Evolutionary conservation across 2,888 invertebrate genomes (phyloP), one percentile per base, ranked within the genome.

Genomic region (Cotesia congregata): DNA sequence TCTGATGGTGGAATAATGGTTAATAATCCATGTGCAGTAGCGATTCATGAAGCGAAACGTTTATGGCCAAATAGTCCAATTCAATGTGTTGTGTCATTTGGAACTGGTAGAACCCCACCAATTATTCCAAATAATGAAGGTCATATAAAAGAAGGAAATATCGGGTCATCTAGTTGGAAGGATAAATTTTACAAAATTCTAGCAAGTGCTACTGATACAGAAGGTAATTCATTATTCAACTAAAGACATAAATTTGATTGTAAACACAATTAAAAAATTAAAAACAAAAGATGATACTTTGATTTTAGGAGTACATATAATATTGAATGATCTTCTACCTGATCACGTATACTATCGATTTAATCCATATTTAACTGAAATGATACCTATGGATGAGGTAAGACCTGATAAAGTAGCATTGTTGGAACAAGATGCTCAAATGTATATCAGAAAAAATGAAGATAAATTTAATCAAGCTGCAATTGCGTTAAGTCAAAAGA

Each of bases 11-110:
- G 97, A 40, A 93, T 97, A 83, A 90, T 96, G 88, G 94, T 94
- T 9, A 97, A 97, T 90, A 98, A 97, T 90, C 97, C 97, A 0
- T 94, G 96, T 9, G 96, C 95, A 1, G 93, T 97, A 6, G 98
- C 95, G 0, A 91, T 97, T 65, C 97, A 97, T 87, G 98, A 98
- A 90, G 95, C 96, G 0, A 93, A 93, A 82, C 91, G 94, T 59
- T 89, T 98, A 67, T 98, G 95, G 95, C 97, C 97, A 0, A 91
- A 93, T 62, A 92, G 91, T 77, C 91, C 92, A 0, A 91, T 97
- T 67, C 94, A 94, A 81, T 95, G 96, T 84, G 93, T 98, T 0
- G 92, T 98, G 67, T 97, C 96, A 0, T 92, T 96, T 72, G 97
- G 97, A 60, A 97, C 96, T 2, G 94, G 94, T 38, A 91, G 93